Evolutionary conservation across 2,113 vertebrate species (phyloP), one percentile per base, ranked within the genome.

Genomic region (Oryzias woworae): DNA sequence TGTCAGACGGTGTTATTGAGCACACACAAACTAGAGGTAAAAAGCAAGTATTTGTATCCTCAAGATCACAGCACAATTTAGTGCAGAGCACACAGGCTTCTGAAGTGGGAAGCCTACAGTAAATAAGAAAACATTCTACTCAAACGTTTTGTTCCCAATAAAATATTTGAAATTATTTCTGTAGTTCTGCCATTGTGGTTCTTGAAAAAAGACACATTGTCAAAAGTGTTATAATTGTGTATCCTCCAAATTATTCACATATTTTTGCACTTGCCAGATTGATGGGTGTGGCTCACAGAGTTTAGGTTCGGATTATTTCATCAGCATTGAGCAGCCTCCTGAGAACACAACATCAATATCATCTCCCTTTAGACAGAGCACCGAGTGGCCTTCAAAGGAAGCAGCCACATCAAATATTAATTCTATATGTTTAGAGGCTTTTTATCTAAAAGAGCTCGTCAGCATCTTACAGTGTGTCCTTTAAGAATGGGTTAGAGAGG

Each of bases 361-460:
- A 68, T 85, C 90, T 92, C 91, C 90, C 94, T 90, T 93, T 91
- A 94, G 92, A 92, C 91, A 75, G 86, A 78, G 78, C 76, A 56
- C 91, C 90, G 75, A 87, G 82, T 76, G 84, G 85, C 83, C 84
- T 91, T 87, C 81, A 47, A 79, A 87, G 89, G 77, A 88, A 76
- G 91, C 85, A 85, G 87, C 89, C 77, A 87, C 91, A 94, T 93
- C 87, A 95, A 95, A 95, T 95, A 96, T 93, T 92, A 94, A 96
- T 91, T 91, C 77, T 87, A 89, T 93, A 83, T 88, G 88, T 92
- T 91, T 90, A 88, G 80, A 88, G 76, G 68, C 61, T 75, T 87
- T 89, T 87, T 83, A 84, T 90, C 85, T 86, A 84, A 89, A 88
- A 88, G 78, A 82, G 85, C 18, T 85, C 88, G 78, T 89, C 85